Percentiles rank a stretch among this genome's conserved stretches.
phyloP scores from a whole-genome alignment of 2,113 vertebrate genomes.

The Bubo scandiacus region DNA sequence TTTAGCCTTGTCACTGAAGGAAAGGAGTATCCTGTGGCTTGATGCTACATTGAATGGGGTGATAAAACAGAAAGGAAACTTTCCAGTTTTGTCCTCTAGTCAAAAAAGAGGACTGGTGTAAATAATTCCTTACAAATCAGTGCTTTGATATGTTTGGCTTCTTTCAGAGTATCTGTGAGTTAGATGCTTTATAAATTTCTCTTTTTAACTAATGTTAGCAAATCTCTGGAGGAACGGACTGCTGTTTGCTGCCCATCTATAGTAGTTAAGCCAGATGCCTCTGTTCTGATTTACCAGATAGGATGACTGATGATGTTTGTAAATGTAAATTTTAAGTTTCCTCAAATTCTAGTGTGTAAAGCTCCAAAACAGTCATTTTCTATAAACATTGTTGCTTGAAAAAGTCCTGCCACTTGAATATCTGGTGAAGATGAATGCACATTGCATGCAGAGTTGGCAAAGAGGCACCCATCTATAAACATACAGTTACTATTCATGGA shows the following conservation, averaged over 20 bases:
- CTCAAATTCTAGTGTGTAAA: constrained; percentile 50
- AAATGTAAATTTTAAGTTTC: constrained; percentile 55
- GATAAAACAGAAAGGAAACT: neutral
- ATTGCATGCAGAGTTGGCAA: constrained; percentile 32
- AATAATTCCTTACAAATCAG: neutral
- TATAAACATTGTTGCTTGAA: constrained; percentile 51
- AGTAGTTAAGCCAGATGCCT: constrained; percentile 45
- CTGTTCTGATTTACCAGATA: constrained; percentile 53
- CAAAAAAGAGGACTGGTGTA: neutral
- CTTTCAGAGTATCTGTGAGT: neutral
- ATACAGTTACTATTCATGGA: constrained; percentile 46
- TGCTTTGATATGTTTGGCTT: neutral
- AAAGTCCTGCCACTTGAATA: constrained; percentile 49
- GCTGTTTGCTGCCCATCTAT: constrained; percentile 18
- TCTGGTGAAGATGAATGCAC: constrained; percentile 52
- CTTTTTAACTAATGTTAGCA: neutral
- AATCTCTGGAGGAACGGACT: constrained; percentile 25
- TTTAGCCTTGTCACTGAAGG: neutral
- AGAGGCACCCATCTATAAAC: constrained; percentile 56
- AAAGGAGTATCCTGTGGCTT: neutral
- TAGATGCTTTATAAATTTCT: constrained; percentile 7
- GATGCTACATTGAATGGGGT: neutral
- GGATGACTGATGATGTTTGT: constrained; percentile 57
- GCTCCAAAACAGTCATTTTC: constrained; percentile 54
- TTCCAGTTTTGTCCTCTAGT: neutral